phyloP scores from a whole-genome alignment of 2,888 invertebrate species.

The Erebia epiphron region DNA sequence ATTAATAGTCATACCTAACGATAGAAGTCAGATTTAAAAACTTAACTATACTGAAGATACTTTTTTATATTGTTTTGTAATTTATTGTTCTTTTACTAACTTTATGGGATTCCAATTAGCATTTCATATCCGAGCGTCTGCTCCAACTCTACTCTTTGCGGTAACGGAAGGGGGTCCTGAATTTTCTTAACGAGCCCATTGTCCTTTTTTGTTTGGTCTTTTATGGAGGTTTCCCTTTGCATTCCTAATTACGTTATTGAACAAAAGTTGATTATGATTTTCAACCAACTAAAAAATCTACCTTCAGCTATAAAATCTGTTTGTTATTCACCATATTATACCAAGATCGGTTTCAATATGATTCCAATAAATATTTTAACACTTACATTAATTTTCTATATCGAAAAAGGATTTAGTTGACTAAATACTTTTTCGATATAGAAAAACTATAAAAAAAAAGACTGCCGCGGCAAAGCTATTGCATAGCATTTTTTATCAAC shows the following conservation, averaged over 20 bases:
- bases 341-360: not conserved
- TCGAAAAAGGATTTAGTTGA: no score
- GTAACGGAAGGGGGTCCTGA: conserved; percentile 57
- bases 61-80: no score
- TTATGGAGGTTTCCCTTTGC: conserved; percentile 60
- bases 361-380: not conserved
- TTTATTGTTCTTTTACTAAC: not conserved
- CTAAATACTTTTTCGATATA: no score
- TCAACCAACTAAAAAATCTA: conserved; percentile 33
- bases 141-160: conserved; percentile 46
- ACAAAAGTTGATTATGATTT: conserved; percentile 55
- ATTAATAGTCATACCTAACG: no score
- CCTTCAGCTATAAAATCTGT: not conserved
- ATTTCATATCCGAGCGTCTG: conserved; percentile 55
- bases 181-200: conserved; percentile 68
- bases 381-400: no score
- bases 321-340: not conserved
- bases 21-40: no score
- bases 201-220: conserved; percentile 72
- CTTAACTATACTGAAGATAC: no score
- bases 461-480: no score
- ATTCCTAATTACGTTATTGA: conserved; percentile 66
- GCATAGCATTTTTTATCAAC: no score
- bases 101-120: conserved; percentile 61
- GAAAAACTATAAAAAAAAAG: no score